Evolutionary conservation across 2,888 invertebrate genomes (phyloP).

Genomic region (Andrena trimmerana): DNA sequence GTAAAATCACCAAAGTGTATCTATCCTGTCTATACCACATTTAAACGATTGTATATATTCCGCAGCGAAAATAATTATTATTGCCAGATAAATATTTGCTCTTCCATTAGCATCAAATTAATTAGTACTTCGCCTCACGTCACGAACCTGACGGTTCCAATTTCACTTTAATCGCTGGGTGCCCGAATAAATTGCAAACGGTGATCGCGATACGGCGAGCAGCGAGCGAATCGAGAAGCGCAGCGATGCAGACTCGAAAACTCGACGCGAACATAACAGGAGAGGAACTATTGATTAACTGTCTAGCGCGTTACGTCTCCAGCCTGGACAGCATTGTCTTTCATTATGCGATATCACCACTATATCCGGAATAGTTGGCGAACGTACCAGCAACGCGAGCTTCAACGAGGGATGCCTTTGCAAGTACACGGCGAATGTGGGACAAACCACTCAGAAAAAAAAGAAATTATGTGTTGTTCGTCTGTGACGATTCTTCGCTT

Average conservation of each 20-base stretch:
- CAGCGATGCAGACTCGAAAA: conserved; percentile 64
- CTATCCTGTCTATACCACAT: not conserved
- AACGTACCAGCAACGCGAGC: conserved; percentile 10
- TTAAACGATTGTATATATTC: not conserved
- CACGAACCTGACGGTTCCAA: not conserved
- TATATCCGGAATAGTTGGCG: conserved; percentile 41
- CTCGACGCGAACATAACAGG: conserved; percentile 70
- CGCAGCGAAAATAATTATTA: not conserved
- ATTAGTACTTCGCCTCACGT: not conserved
- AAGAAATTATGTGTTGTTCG: conserved; percentile 33
- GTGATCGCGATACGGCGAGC: conserved; percentile 8
- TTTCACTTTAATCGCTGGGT: not conserved
- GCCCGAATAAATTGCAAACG: conserved; percentile 23
- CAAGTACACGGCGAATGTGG: conserved; percentile 32
- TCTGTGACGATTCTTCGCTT: not conserved
- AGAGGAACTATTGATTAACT: conserved; percentile 83
- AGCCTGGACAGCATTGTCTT: conserved; percentile 80
- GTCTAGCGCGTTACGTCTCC: conserved; percentile 78
- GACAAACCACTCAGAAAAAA: conserved; percentile 48
- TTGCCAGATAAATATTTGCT: not conserved
- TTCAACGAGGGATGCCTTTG: conserved; percentile 26
- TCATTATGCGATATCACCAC: conserved; percentile 72
- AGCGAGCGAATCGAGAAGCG: conserved; percentile 17
- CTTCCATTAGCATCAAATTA: not conserved
- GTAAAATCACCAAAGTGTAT: not conserved